Base-by-base conservation (phyloP, 1,140 invertebrate species). In the Triops longicaudatus region DNA sequence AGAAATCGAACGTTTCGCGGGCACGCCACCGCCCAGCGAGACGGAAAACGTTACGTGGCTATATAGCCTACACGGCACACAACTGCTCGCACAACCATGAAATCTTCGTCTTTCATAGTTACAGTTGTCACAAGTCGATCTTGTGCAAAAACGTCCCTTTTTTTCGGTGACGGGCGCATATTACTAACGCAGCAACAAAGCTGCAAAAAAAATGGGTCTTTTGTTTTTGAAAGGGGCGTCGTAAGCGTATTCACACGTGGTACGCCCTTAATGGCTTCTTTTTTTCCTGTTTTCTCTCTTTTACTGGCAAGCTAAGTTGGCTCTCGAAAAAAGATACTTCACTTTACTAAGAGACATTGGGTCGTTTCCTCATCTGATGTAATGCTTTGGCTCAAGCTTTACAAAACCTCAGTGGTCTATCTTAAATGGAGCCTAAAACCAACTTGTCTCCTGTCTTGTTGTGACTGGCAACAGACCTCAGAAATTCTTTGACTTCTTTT, bases 381-480 rank as follows among this genome's bases (percentile, higher is more conserved):
- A 17, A 63, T 22, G 50, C 43, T 11, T 44, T 44, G 11, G 43
- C 43, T 44, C 43, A 44, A 37, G 31, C 31, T 37, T 37, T 37
- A 4, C 31, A 37, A 2, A 37, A 37, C 31, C 7, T 7, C 31
- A 4, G 31, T 37, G 31, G 31, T 63, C 50, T 63, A 5, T 1
- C 50, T 63, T 63, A 63, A 63, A 63, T 63, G 17, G 50, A 63
- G 50, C 50, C 22, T 22, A 63, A 63, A 0, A 14, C 17, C 50
- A 63, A 63, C 50, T 22, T 63, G 50, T 63, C 50, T 63, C 3
- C 50, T 63, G 50, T 63, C 50, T 63, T 63, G 43, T 44, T 44
- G 22, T 63, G 50, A 63, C 50, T 63, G 50, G 50, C 50, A 63
- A 63, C 50, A 63, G 50, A 63, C 5, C 50, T 17, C 50, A 3